Conservation (phyloP, 2,113 vertebrate genomes). For the Sclerurus mexicanus region DNA sequence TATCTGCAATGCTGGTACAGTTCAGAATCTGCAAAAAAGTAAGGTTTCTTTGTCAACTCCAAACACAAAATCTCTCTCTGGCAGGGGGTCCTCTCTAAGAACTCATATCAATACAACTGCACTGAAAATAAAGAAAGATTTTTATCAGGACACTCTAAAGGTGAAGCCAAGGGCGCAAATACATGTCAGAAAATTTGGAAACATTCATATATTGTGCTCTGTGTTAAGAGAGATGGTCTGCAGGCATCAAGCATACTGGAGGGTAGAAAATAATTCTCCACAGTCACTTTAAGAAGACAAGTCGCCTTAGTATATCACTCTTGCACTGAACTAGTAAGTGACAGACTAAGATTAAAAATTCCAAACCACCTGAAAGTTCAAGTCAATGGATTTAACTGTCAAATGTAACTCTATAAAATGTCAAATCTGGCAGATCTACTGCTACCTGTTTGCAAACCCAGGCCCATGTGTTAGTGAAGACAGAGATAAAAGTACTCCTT, state of each 20-base stretch:
- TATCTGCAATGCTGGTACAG: not conserved
- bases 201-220: not conserved
- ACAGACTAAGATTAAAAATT: constrained; percentile 3
- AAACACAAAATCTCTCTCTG: not conserved
- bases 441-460: not conserved
- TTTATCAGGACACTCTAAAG: not conserved
- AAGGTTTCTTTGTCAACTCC: not conserved
- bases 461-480: not conserved
- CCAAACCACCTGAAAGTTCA: not conserved
- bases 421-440: not conserved
- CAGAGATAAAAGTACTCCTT: not conserved
- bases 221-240: not conserved
- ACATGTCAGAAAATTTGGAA: not conserved
- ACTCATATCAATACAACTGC: not conserved
- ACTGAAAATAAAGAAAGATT: not conserved
- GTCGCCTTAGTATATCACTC: not conserved
- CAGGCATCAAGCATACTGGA: not conserved
- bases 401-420: not conserved
- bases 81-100: not conserved
- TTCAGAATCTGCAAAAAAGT: not conserved
- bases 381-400: not conserved
- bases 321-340: not conserved
- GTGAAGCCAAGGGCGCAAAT: not conserved
- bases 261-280: not conserved
- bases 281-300: not conserved